Conservation (phyloP, 2,888 invertebrate species). For the Mimas tiliae region DNA sequence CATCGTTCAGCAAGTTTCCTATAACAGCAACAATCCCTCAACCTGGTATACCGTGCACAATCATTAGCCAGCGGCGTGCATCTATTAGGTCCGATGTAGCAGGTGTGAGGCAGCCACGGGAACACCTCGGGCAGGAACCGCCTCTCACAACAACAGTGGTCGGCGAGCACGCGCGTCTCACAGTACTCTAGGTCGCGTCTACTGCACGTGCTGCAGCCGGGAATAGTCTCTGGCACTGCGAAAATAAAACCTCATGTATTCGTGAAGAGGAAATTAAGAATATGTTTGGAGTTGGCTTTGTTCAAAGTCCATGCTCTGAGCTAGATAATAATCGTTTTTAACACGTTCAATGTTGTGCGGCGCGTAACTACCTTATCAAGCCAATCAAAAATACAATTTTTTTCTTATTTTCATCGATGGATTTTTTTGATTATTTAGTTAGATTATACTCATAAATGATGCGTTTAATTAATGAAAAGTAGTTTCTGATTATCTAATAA, state of each 20-base stretch:
- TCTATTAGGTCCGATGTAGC: constrained; percentile 86
- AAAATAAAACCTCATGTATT: neutral
- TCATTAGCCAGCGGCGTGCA: constrained; percentile 85
- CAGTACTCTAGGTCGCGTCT: constrained; percentile 86
- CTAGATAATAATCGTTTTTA: no score
- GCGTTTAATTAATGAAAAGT: no score
- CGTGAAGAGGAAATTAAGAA: no score
- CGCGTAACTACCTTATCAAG: no score
- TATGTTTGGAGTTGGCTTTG: no score
- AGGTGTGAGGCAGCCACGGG: constrained; percentile 88
- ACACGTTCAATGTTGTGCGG: no score
- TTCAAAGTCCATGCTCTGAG: no score
- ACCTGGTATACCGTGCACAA: constrained; percentile 86
- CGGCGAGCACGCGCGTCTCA: constrained; percentile 82
- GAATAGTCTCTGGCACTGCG: constrained; percentile 57
- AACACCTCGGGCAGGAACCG: constrained; percentile 86
- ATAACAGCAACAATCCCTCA: constrained; percentile 88
- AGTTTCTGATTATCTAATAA: no score
- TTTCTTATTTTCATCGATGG: no score
- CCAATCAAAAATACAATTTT: no score
- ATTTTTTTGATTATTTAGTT: no score
- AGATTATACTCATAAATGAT: no score
- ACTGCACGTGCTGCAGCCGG: constrained; percentile 87
- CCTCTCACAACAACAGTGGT: constrained; percentile 84
- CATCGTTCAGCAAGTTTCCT: constrained; percentile 85